Percentiles rank a stretch among this genome's conserved stretches.
phyloP scores from a whole-genome alignment of 2,797 vertebrate genomes.

The Enteromius unitaeniatus region DNA sequence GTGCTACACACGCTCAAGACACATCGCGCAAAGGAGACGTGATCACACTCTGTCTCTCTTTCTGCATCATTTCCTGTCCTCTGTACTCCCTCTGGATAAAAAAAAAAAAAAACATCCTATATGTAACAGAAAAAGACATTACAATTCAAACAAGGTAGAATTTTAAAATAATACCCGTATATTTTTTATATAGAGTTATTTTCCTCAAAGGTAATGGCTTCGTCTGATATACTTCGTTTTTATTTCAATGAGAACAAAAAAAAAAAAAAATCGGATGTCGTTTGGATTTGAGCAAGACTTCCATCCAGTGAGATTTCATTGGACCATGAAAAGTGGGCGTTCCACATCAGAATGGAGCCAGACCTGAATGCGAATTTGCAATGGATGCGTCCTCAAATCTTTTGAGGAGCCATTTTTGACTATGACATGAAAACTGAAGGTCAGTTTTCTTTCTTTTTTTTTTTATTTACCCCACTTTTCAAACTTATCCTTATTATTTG shows the following conservation, averaged over 20 bases:
- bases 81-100: constrained; percentile 62
- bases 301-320: constrained; percentile 16
- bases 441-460: background rate
- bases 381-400: background rate
- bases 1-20: background rate
- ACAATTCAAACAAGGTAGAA: constrained; percentile 82
- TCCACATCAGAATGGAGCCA: constrained; percentile 2
- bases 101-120: constrained; percentile 70
- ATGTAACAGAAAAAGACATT: constrained; percentile 82
- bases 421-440: background rate
- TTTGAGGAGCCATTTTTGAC: background rate
- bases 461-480: background rate
- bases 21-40: background rate
- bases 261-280: background rate
- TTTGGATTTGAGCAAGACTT: constrained; percentile 53
- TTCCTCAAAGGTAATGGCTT: constrained; percentile 66
- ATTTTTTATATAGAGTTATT: constrained; percentile 85
- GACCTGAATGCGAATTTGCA: constrained; percentile 7
- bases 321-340: constrained; percentile 23
- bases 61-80: constrained; percentile 26
- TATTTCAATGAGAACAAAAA: constrained; percentile 9
- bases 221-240: background rate
- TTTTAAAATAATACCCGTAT: constrained; percentile 87
- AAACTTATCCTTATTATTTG: background rate
- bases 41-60: constrained; percentile 20